Conservation (phyloP, 2,113 vertebrate genomes). For the Corydoras maculifer region DNA sequence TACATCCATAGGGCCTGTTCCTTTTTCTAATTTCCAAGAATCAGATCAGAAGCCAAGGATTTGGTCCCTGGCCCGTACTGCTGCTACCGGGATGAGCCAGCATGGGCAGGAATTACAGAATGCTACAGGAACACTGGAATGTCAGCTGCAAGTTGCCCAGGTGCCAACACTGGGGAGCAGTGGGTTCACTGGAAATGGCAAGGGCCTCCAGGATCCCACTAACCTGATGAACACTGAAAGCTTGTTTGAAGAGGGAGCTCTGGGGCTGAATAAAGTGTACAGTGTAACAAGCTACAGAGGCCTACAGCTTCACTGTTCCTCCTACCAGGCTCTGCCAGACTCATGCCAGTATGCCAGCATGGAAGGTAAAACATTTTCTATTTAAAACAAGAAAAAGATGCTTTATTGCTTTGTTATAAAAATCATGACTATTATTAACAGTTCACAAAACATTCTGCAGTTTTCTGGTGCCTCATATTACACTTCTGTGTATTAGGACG, state of each 20-base stretch:
- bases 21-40: constrained; percentile 66
- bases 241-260: constrained; percentile 58
- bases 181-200: constrained; percentile 51
- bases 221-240: constrained; percentile 52
- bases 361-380: constrained; percentile 70
- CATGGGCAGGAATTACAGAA: constrained; percentile 56
- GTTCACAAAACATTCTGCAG: no score
- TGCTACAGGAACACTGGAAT: constrained; percentile 33
- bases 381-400: neutral
- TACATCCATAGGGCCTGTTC: constrained; percentile 39
- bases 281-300: constrained; percentile 67
- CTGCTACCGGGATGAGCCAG: constrained; percentile 62
- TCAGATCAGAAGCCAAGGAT: constrained; percentile 77
- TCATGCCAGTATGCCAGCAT: constrained; percentile 73
- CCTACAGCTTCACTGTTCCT: constrained; percentile 72
- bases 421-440: no score
- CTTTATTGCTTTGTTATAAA: no score
- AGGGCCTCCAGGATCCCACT: constrained; percentile 57
- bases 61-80: constrained; percentile 89
- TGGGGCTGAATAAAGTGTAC: constrained; percentile 63
- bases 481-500: no score
- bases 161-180: constrained; percentile 41
- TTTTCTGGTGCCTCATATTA: no score
- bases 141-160: constrained; percentile 51
- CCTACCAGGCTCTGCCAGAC: constrained; percentile 68